phyloP scores from a whole-genome alignment of 2,888 invertebrate genomes.

The Drosophila neutralis region DNA sequence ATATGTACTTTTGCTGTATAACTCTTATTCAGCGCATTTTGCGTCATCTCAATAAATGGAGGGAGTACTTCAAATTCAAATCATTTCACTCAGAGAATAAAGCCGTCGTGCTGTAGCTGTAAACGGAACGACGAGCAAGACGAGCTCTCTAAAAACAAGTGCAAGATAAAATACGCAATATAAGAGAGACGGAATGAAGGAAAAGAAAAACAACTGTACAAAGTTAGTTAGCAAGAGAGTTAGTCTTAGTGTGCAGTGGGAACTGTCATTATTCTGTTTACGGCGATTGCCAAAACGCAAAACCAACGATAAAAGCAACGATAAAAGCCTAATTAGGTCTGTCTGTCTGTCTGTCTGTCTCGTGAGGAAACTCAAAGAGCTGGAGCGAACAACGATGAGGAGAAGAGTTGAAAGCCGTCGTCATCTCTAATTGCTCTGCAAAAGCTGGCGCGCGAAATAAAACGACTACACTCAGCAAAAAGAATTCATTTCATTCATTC shows the following conservation, averaged over 20 bases:
- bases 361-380: slow-evolving; percentile 29
- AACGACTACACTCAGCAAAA: slow-evolving; percentile 27
- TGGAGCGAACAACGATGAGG: slow-evolving; percentile 3
- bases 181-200: slow-evolving; percentile 5
- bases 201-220: slow-evolving; percentile 38
- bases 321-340: slow-evolving; percentile 62
- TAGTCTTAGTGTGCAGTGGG: slow-evolving; percentile 1
- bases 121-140: too few species aligned
- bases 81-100: slow-evolving; percentile 15
- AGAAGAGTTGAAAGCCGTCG: slow-evolving; percentile 1
- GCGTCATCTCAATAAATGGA: slow-evolving; percentile 23
- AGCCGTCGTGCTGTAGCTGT: slow-evolving; percentile 11
- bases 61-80: slow-evolving; percentile 26
- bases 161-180: slow-evolving; percentile 14
- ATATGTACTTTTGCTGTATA: neutral
- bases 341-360: slow-evolving; percentile 18
- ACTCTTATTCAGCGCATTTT: slow-evolving; percentile 1
- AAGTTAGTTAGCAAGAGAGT: slow-evolving; percentile 32
- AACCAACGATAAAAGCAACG: slow-evolving; percentile 23
- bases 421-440: slow-evolving; percentile 27
- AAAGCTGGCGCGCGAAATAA: neutral
- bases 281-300: slow-evolving; percentile 45
- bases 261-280: slow-evolving; percentile 30
- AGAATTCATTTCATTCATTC: neutral
- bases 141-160: slow-evolving; percentile 27